These are phyloP conservation scores for Netelia melanura DNA, from an alignment of 2,888 invertebrate genomes.

Conservation along the genomic window DNA sequence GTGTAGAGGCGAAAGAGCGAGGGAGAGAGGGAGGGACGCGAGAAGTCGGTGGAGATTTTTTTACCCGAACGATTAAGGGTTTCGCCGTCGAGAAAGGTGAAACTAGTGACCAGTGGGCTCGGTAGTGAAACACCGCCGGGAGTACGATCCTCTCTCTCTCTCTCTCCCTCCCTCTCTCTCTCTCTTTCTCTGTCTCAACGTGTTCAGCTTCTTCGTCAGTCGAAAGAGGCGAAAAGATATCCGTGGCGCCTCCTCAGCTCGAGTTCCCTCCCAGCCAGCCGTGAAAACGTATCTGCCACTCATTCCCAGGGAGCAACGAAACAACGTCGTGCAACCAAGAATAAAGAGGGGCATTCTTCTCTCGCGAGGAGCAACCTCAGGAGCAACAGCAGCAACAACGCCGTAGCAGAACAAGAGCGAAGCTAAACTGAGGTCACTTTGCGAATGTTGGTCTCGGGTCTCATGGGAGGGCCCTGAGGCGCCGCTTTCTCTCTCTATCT, in stretches of 20 bases:
- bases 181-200: slow-evolving; percentile 25
- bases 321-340: neutral
- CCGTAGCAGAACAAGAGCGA: slow-evolving; percentile 70
- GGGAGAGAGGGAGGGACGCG: slow-evolving; percentile 44
- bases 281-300: slow-evolving; percentile 76
- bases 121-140: slow-evolving; percentile 56
- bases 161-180: slow-evolving; percentile 61
- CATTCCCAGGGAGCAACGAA: slow-evolving; percentile 79
- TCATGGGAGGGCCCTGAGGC: slow-evolving; percentile 84
- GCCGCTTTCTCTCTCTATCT: slow-evolving; percentile 71
- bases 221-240: slow-evolving; percentile 67
- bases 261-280: slow-evolving; percentile 66
- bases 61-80: slow-evolving; percentile 65
- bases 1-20: slow-evolving; percentile 30
- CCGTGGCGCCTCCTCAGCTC: slow-evolving; percentile 59
- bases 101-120: slow-evolving; percentile 44
- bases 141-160: slow-evolving; percentile 56
- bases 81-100: slow-evolving; percentile 66
- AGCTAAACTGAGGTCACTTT: slow-evolving; percentile 82
- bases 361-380: neutral
- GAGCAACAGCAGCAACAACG: slow-evolving; percentile 22
- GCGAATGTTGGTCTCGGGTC: slow-evolving; percentile 68
- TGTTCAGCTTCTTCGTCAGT: slow-evolving; percentile 62
- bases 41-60: slow-evolving; percentile 27
- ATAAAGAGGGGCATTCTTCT: neutral